Conservation (phyloP, 2,113 vertebrate species). For the Rhinoderma darwinii region DNA sequence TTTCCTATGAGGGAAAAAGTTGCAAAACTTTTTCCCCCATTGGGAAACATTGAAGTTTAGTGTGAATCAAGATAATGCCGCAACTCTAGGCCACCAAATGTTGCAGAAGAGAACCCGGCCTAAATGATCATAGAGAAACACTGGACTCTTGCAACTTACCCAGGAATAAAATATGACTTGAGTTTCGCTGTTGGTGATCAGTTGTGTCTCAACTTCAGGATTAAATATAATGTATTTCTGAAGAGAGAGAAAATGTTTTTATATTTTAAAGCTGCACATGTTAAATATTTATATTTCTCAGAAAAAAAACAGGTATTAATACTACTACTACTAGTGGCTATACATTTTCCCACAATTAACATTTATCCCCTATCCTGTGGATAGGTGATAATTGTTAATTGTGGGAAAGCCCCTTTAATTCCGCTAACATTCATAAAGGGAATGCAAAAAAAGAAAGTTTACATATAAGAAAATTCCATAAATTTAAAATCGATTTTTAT, state of each 20-base stretch:
- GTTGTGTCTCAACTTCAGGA: conserved; percentile 75
- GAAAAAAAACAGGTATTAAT: neutral
- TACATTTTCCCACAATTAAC: too few species aligned
- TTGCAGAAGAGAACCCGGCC: neutral
- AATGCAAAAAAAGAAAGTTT: too few species aligned
- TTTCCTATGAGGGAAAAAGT: neutral
- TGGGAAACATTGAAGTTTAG: neutral
- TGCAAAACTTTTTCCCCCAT: neutral
- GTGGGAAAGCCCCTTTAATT: too few species aligned
- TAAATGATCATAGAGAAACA: neutral
- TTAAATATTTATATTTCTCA: neutral
- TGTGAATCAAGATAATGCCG: neutral
- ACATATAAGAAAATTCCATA: too few species aligned
- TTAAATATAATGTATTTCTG: conserved; percentile 82
- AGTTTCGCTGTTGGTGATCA: conserved; percentile 85
- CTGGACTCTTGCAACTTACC: conserved; percentile 71
- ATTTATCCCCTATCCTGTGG: too few species aligned
- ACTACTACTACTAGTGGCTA: neutral
- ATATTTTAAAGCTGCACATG: neutral
- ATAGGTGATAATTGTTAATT: too few species aligned
- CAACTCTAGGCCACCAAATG: neutral
- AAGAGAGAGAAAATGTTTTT: conserved; percentile 59
- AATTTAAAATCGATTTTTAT: too few species aligned
- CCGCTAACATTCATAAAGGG: too few species aligned
- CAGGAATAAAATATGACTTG: conserved; percentile 82